Conservation (phyloP, 1,140 invertebrate genomes). For the Cyclina sinensis region DNA sequence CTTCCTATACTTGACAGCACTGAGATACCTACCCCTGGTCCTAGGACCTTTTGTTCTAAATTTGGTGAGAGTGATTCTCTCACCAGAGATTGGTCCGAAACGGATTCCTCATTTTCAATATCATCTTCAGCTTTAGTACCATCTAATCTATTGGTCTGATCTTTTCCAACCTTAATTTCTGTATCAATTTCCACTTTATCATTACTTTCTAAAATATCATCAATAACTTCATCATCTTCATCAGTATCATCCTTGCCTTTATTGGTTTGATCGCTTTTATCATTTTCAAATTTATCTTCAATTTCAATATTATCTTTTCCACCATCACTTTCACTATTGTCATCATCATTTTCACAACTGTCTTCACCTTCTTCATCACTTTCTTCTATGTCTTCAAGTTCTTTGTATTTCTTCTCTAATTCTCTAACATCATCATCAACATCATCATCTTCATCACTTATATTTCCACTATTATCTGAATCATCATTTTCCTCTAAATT, state of each 20-base stretch:
- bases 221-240: not conserved
- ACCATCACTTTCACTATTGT: not conserved
- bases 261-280: not conserved
- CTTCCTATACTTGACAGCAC: too few species aligned
- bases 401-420: constrained; percentile 60
- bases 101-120: constrained; percentile 6
- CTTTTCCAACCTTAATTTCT: not conserved
- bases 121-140: not conserved
- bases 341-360: not conserved
- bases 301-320: too few species aligned
- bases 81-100: constrained; percentile 32
- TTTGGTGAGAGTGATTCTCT: constrained; percentile 36
- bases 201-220: not conserved
- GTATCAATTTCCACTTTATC: not conserved
- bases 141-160: not conserved
- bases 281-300: not conserved
- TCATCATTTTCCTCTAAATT: constrained; percentile 29
- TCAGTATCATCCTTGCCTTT: not conserved
- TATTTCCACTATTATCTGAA: constrained; percentile 22
- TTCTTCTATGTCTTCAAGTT: constrained; percentile 43
- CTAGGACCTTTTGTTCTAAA: not conserved
- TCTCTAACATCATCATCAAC: constrained; percentile 47
- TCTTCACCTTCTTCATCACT: constrained; percentile 10
- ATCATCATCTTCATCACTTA: constrained; percentile 35
- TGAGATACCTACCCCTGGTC: constrained; percentile 47